Percentiles rank a stretch among this genome's conserved stretches.
Conservation (phyloP, 2,797 vertebrate species). For the Enteromius anoplus region DNA sequence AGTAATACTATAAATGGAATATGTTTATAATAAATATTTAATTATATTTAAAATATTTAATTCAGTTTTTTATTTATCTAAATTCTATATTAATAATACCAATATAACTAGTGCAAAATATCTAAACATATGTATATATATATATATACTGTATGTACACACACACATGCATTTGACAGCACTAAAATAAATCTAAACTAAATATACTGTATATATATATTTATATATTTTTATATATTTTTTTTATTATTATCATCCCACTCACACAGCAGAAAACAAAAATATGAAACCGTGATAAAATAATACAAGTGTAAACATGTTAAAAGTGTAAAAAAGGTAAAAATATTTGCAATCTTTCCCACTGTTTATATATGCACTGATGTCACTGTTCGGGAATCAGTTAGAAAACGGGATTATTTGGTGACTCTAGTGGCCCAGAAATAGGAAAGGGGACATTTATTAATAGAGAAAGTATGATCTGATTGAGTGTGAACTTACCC, state of each 20-base stretch:
- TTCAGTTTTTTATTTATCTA: background rate
- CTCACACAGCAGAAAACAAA: background rate
- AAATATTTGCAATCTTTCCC: background rate
- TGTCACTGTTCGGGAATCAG: background rate
- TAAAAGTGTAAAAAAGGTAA: background rate
- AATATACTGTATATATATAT: no score
- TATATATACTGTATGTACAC: no score
- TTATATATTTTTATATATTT: background rate
- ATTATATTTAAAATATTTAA: background rate
- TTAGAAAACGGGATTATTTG: background rate
- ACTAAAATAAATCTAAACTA: no score
- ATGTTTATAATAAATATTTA: background rate
- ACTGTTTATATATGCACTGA: background rate
- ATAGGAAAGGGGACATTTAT: background rate
- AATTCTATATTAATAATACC: no score
- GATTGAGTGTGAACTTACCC: conserved; percentile 81
- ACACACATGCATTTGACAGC: no score
- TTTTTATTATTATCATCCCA: no score
- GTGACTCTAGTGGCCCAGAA: background rate
- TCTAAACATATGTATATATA: no score
- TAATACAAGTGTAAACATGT: background rate
- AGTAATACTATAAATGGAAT: background rate
- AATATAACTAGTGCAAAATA: no score
- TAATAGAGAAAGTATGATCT: background rate
- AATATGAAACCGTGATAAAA: background rate